Conservation (phyloP, 23 tunicate species). For the Trididemnum miniatum region DNA sequence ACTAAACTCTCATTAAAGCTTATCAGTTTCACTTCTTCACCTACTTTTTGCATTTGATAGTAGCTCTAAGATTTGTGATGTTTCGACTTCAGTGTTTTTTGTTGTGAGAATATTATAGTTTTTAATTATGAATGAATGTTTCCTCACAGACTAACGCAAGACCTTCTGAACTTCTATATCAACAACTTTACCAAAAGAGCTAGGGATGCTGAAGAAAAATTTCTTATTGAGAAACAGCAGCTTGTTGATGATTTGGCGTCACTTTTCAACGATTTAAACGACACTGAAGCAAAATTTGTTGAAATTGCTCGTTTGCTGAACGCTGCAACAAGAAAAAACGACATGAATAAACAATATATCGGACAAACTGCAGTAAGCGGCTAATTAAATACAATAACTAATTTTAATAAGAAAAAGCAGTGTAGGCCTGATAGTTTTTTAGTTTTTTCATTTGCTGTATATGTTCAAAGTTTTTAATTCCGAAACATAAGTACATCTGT, state of each 20-base stretch:
- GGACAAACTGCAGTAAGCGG: slow-evolving; percentile 53
- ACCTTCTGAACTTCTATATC: not conserved
- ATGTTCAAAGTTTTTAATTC: too few species aligned
- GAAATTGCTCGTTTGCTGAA: not conserved
- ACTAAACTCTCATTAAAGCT: too few species aligned
- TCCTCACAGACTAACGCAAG: not conserved
- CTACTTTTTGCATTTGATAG: too few species aligned
- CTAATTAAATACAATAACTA: not conserved
- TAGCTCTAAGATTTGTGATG: too few species aligned
- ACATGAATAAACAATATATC: slow-evolving; percentile 45
- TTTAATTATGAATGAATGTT: too few species aligned
- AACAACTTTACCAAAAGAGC: slow-evolving; percentile 17
- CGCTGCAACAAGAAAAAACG: slow-evolving; percentile 23
- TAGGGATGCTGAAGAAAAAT: not conserved
- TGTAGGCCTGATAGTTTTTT: too few species aligned
- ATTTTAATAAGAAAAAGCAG: too few species aligned
- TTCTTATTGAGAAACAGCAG: not conserved
- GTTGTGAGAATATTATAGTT: too few species aligned
- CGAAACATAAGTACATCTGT: too few species aligned
- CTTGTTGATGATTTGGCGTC: not conserved
- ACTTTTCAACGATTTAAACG: not conserved
- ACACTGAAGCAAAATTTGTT: not conserved
- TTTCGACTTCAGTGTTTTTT: too few species aligned
- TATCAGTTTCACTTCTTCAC: too few species aligned
- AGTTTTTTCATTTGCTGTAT: too few species aligned